phyloP scores from a whole-genome alignment of 2,113 vertebrate species.

The Australoheros scitulus region DNA sequence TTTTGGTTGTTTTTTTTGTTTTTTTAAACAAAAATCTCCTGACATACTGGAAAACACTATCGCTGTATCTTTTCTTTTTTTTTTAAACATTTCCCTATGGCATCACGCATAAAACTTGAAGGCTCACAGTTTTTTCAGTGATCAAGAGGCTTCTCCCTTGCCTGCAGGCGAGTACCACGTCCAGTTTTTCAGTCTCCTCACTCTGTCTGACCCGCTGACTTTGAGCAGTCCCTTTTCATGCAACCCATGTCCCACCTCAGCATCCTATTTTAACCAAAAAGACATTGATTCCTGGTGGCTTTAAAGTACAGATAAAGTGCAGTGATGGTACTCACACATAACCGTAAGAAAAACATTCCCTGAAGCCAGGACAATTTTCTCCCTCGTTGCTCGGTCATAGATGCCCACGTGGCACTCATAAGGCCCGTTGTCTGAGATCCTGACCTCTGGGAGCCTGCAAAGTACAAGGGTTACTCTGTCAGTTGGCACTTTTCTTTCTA shows the following conservation, averaged over 20 bases:
- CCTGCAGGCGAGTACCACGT: conserved; percentile 6
- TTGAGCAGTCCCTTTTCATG: conserved; percentile 6
- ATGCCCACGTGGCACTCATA: conserved; percentile 98
- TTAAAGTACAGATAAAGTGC: not conserved
- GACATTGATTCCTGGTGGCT: not conserved
- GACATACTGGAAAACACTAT: not conserved
- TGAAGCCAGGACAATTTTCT: conserved; percentile 95
- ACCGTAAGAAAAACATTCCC: conserved; percentile 95
- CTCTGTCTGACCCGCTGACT: conserved; percentile 9
- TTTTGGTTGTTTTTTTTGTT: not conserved
- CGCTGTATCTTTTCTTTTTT: not conserved
- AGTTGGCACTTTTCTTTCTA: not conserved
- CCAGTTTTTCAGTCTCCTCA: conserved; percentile 14
- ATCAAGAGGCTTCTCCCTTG: conserved; percentile 6
- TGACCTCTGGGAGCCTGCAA: conserved; percentile 92
- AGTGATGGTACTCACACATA: conserved; percentile 88
- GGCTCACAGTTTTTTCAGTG: conserved; percentile 2
- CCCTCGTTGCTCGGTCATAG: conserved; percentile 92
- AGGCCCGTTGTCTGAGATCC: conserved; percentile 94
- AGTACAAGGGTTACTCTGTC: not conserved
- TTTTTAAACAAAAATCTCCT: not conserved
- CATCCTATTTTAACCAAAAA: not conserved
- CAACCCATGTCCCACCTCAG: not conserved
- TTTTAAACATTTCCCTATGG: not conserved
- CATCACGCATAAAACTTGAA: conserved; percentile 1